Percentiles rank a stretch among this genome's conserved stretches.
phyloP scores from a whole-genome alignment of 1,140 invertebrate genomes.

The Bradysia coprophila region DNA sequence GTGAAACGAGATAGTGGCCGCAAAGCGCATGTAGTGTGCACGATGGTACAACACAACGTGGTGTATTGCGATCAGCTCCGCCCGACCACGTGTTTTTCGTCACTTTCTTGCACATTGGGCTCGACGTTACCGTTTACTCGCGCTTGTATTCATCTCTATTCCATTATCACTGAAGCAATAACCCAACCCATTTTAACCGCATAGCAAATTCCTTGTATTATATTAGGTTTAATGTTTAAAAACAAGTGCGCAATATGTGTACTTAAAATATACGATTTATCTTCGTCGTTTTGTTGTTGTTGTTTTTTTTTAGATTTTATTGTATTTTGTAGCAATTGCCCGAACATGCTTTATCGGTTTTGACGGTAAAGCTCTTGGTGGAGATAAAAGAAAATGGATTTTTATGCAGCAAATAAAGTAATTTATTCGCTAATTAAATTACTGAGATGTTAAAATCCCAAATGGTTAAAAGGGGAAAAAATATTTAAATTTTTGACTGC shows the following conservation, averaged over 20 bases:
- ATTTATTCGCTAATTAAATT: no score
- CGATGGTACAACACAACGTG: background rate
- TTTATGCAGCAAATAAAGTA: no score
- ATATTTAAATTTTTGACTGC: no score
- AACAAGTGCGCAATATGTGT: background rate
- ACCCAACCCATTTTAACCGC: constrained; percentile 2
- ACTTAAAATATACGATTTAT: background rate
- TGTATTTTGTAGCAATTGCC: no score
- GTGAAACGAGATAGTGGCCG: background rate
- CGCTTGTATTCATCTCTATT: background rate
- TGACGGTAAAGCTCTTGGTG: no score
- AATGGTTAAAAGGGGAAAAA: no score
- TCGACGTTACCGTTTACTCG: no score
- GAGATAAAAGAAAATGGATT: no score
- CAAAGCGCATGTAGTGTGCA: background rate
- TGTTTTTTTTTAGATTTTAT: background rate
- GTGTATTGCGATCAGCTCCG: background rate
- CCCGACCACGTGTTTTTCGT: constrained; percentile 2
- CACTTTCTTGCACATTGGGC: background rate
- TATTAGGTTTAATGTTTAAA: no score
- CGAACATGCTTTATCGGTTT: no score
- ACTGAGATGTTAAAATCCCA: no score
- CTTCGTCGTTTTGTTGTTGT: background rate
- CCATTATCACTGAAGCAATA: background rate
- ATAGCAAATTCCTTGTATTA: background rate